phyloP scores from a whole-genome alignment of 2,113 vertebrate genomes.

The Cyanoderma ruficeps region DNA sequence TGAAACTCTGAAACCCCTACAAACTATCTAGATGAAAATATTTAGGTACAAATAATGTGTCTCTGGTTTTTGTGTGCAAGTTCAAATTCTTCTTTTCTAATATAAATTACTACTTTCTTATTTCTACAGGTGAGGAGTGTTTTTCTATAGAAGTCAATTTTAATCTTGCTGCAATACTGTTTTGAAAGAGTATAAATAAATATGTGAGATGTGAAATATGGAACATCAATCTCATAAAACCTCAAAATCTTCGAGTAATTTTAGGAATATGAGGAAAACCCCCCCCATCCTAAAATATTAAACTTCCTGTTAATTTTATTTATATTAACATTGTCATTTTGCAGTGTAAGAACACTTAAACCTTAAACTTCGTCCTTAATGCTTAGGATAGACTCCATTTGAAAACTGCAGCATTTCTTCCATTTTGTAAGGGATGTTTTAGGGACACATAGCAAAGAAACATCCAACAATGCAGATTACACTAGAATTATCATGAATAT shows the following conservation, averaged over 20 bases:
- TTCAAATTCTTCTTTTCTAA: background rate
- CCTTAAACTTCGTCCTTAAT: background rate
- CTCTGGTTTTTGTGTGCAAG: background rate
- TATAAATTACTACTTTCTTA: background rate
- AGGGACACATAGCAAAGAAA: background rate
- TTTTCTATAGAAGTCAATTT: background rate
- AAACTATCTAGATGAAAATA: background rate
- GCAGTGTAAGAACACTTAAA: background rate
- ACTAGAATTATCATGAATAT: background rate
- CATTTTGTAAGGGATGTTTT: background rate
- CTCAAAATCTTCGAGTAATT: background rate
- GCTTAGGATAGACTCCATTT: background rate
- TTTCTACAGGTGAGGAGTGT: background rate
- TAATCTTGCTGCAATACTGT: background rate
- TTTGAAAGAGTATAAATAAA: background rate
- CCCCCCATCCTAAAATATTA: background rate
- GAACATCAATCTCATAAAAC: background rate
- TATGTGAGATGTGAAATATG: background rate
- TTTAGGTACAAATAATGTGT: background rate
- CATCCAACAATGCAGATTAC: background rate
- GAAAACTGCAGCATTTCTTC: background rate
- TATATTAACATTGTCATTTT: background rate
- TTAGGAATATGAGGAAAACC: accelerated
- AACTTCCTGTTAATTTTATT: background rate
- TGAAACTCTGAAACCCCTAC: background rate